Evolutionary conservation across 2,113 vertebrate species (phyloP), one percentile per base, ranked within the genome.

Genomic region (Nibea coibor): DNA sequence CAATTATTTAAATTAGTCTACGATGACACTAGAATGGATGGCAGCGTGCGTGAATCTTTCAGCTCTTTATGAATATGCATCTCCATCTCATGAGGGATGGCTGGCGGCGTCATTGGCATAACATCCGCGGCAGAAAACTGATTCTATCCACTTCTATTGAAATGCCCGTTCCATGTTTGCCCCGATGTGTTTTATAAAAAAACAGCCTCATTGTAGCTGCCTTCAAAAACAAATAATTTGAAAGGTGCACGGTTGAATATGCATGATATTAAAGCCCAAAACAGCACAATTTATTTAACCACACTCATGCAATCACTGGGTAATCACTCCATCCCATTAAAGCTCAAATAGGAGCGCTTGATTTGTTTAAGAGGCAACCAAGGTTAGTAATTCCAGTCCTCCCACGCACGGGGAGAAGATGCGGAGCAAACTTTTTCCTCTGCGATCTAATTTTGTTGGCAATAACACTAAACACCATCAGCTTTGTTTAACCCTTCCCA

Each of bases 1-100:
- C 77, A 59, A 89, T 80, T 88, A 89, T 76, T 86, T 10, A 75
- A 87, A 83, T 67, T 31, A 78, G 66, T 56, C 80, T 39, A 62
- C 54, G 73, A 75, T 51, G 67, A 69, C 64, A 43, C 16, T 47
- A 10, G 28, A 66, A 75, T 51, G 43, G 42, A 74, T 75, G 71
- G 45, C 31, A 63, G 45, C 16, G 26, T 43, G 72, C 14, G 20
- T 65, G 53, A 69, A 71, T 82, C 51, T 86, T 83, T 62, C 35
- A 51, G 53, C 43, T 19, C 63, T 54, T 64, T 47, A 71, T 86
- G 50, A 86, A 79, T 80, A 82, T 83, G 53, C 5, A 72, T 78
- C 57, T 42, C 5, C 31, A 19, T 58, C 70, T 58, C 51, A 12
- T 6, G 47, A 28, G 47, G 58, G 12, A 28, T 9, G 45, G 6